phyloP scores from a whole-genome alignment of 92 coral and sea anemone species.

The Phymanthus crucifer region DNA sequence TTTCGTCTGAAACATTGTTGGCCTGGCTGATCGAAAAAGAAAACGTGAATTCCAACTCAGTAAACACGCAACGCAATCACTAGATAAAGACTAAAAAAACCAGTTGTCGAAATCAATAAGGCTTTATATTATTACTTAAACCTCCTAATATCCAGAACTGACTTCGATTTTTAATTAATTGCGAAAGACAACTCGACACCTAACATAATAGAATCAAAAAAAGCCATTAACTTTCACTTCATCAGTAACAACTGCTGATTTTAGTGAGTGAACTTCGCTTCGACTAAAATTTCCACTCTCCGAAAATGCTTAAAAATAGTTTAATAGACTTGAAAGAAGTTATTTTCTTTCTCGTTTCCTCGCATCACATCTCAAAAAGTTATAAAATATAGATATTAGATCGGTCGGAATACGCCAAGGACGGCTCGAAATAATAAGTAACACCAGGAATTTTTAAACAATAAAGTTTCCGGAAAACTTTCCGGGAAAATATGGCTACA shows the following conservation, averaged over 20 bases:
- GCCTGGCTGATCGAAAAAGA: neutral
- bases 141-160: neutral
- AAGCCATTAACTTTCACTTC: neutral
- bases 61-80: neutral
- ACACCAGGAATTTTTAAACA: neutral
- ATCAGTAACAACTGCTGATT: constrained; percentile 2
- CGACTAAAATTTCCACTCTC: neutral
- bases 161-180: neutral
- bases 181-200: neutral
- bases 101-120: neutral
- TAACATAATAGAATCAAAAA: neutral
- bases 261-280: neutral
- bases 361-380: no score
- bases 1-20: constrained; percentile 5
- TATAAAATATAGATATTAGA: neutral
- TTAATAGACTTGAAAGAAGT: neutral
- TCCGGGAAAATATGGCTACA: neutral
- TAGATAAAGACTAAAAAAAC: neutral
- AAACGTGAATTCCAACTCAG: neutral
- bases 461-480: neutral
- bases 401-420: neutral
- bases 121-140: neutral
- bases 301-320: neutral
- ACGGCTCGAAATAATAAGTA: neutral
- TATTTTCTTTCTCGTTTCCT: no score